Evolutionary conservation across 2,888 invertebrate genomes (phyloP).

Genomic region (Glaucopsyche alexis): DNA sequence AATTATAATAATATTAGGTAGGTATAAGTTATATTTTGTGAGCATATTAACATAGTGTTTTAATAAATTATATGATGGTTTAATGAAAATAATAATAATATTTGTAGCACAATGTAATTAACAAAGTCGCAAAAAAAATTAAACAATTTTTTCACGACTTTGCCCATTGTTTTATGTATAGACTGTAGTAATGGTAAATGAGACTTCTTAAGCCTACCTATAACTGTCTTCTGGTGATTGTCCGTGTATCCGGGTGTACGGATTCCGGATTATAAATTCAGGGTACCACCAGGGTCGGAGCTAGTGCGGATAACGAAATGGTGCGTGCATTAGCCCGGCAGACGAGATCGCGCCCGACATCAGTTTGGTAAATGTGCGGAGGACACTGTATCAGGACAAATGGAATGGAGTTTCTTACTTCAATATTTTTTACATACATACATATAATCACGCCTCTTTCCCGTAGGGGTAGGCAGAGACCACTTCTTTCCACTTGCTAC

Average conservation of each 20-base stretch:
- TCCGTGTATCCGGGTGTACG: neutral
- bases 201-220: neutral
- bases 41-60: too few species aligned
- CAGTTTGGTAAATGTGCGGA: slow-evolving; percentile 65
- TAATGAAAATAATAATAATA: too few species aligned
- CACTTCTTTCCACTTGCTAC: too few species aligned
- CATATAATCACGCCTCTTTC: too few species aligned
- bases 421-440: neutral
- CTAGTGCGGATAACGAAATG: slow-evolving; percentile 40
- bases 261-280: neutral
- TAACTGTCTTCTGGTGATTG: neutral
- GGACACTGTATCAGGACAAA: slow-evolving; percentile 55
- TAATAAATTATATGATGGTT: too few species aligned
- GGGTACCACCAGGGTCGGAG: slow-evolving; percentile 11
- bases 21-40: too few species aligned
- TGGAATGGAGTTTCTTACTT: slow-evolving; percentile 43
- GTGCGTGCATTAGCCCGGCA: slow-evolving; percentile 43
- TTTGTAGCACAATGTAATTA: too few species aligned
- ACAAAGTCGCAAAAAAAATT: too few species aligned
- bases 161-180: too few species aligned
- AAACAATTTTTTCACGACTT: too few species aligned
- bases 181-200: neutral
- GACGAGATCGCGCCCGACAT: slow-evolving; percentile 41
- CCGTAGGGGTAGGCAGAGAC: too few species aligned
- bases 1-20: too few species aligned